Conservation (phyloP, 1,140 invertebrate genomes). For the Euura saliciscinereae region DNA sequence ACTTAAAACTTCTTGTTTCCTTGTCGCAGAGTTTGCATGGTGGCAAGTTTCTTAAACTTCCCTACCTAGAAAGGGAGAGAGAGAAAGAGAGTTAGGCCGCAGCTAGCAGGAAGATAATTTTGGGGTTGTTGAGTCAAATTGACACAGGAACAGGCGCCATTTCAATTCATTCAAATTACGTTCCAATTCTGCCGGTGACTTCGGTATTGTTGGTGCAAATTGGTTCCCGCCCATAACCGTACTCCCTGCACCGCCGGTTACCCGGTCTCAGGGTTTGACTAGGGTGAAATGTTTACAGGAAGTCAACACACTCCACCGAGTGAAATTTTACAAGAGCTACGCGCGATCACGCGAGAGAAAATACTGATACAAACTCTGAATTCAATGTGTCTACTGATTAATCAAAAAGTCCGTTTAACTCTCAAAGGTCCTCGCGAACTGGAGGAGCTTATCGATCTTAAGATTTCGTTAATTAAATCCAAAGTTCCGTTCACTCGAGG, state of each 20-base stretch:
- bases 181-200: constrained; percentile 59
- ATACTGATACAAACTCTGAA: not conserved
- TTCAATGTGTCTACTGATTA: not conserved
- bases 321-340: not conserved
- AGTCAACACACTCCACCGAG: not conserved
- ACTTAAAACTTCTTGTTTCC: no score
- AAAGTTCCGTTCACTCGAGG: not conserved
- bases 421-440: not conserved
- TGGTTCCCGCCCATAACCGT: constrained; percentile 54
- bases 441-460: not conserved
- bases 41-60: no score
- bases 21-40: no score
- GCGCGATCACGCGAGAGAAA: not conserved
- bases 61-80: no score
- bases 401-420: not conserved
- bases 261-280: not conserved
- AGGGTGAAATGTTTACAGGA: not conserved
- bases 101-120: constrained; percentile 48
- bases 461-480: not conserved
- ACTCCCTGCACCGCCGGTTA: constrained; percentile 21
- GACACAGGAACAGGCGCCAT: constrained; percentile 50
- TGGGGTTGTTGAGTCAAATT: constrained; percentile 53
- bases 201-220: constrained; percentile 59
- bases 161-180: constrained; percentile 60
- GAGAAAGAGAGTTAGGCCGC: not conserved